A percentile compares a stretch with the other conserved stretches of the same genome.
Evolutionary conservation across 2,888 invertebrate genomes (phyloP).

Genomic region (Caenorhabditis sp.): DNA sequence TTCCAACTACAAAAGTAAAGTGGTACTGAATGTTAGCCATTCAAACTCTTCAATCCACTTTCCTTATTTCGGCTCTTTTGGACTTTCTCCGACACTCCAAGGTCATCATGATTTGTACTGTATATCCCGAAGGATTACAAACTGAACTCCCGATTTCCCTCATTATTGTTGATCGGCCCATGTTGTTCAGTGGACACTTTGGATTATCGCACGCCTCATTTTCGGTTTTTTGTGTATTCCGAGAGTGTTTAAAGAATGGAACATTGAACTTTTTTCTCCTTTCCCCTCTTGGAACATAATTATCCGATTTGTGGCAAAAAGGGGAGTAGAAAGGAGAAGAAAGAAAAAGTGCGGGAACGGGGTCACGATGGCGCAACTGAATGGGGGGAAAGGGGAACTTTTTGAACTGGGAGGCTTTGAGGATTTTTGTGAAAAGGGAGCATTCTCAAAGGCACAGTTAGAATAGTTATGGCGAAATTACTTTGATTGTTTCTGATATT

Average conservation of each 20-base stretch:
- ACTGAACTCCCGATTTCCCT: background rate
- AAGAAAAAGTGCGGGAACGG: conserved; percentile 28
- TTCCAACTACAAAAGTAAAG: too few relatives aligned
- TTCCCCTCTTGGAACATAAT: conserved; percentile 24
- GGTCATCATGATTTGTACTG: background rate
- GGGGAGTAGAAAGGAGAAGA: background rate
- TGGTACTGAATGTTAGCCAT: too few relatives aligned
- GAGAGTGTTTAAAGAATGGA: conserved; percentile 6
- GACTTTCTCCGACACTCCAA: too few relatives aligned
- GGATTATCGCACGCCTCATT: conserved; percentile 32
- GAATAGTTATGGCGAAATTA: too few relatives aligned
- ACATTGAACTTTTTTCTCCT: conserved; percentile 10
- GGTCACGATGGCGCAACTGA: conserved; percentile 14
- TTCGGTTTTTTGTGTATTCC: background rate
- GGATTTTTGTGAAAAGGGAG: background rate
- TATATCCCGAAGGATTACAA: background rate
- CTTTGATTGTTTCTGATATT: too few relatives aligned
- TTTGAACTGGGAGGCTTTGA: background rate
- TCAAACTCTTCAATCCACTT: too few relatives aligned
- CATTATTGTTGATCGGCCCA: background rate
- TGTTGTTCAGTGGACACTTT: too few relatives aligned
- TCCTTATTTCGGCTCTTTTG: too few relatives aligned
- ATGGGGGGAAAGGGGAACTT: background rate
- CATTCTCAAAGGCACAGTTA: too few relatives aligned
- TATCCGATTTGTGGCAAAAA: conserved; percentile 1